Evolutionary conservation across 2,113 vertebrate species (phyloP).

Genomic region (Mastomys natalensis): DNA sequence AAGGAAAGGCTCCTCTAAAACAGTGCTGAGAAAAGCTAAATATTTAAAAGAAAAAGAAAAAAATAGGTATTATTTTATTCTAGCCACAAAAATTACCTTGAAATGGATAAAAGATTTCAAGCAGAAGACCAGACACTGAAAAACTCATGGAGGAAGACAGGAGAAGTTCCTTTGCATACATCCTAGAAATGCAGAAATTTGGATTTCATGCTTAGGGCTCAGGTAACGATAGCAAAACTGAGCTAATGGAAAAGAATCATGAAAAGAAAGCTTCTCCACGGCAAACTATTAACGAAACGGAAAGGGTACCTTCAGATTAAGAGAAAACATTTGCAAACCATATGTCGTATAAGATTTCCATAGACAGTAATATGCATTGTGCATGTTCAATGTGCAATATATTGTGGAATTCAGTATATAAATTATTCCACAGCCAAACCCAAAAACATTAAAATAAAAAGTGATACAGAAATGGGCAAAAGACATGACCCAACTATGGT

Average conservation of each 20-base stretch:
- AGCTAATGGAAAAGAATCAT: not conserved
- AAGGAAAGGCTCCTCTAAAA: not conserved
- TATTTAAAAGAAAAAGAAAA: not conserved
- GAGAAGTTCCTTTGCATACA: accelerated
- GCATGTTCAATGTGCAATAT: not conserved
- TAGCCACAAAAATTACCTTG: not conserved
- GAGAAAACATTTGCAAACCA: not conserved
- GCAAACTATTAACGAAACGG: not conserved
- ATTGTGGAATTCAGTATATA: not conserved
- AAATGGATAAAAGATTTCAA: not conserved
- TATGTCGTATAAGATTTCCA: not conserved
- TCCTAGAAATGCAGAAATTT: not conserved
- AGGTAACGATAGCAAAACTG: not conserved
- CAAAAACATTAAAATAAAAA: not conserved
- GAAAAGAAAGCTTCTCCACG: not conserved
- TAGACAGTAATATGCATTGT: not conserved
- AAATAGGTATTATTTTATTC: not conserved
- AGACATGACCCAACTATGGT: not conserved
- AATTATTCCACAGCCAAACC: not conserved
- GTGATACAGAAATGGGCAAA: not conserved
- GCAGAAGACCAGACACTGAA: not conserved
- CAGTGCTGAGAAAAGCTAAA: not conserved
- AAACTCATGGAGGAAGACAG: not conserved
- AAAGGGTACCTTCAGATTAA: not conserved
- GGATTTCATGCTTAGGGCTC: not conserved